Evolutionary conservation across 92 coral and sea anemone species (phyloP).

Genomic region (Porites lobata): DNA sequence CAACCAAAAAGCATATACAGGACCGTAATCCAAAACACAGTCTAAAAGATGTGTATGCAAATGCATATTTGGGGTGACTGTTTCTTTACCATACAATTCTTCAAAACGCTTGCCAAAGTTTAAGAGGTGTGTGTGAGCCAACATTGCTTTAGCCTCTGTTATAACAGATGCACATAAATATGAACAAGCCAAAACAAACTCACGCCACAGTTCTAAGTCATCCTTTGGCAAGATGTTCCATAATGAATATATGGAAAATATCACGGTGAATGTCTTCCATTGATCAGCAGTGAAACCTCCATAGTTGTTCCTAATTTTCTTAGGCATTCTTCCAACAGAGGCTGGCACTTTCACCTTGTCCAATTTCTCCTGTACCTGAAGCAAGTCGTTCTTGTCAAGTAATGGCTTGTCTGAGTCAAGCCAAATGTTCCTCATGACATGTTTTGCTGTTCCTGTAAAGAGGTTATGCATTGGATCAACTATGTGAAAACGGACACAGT

Average conservation of each 20-base stretch:
- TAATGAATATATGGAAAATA: constrained; percentile 62
- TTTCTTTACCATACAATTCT: constrained; percentile 65
- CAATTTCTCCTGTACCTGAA: constrained; percentile 62
- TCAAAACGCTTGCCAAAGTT: constrained; percentile 59
- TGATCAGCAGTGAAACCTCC: constrained; percentile 87
- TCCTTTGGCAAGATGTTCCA: constrained; percentile 47
- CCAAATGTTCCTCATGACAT: constrained; percentile 82
- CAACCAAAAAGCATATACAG: constrained; percentile 81
- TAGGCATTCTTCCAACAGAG: constrained; percentile 77
- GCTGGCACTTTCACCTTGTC: constrained; percentile 72
- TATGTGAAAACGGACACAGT: constrained; percentile 73
- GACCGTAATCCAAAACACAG: constrained; percentile 70
- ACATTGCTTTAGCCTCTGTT: constrained; percentile 55
- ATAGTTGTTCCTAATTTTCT: constrained; percentile 69
- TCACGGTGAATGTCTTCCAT: constrained; percentile 71
- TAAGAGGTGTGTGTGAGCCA: constrained; percentile 54
- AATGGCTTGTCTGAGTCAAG: constrained; percentile 45
- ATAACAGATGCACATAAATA: constrained; percentile 57
- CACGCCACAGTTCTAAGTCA: constrained; percentile 72
- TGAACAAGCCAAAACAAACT: constrained; percentile 77
- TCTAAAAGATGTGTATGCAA: constrained; percentile 73
- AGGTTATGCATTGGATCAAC: constrained; percentile 84
- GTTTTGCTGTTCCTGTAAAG: constrained; percentile 82
- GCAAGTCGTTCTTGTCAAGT: constrained; percentile 46
- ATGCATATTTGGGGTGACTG: constrained; percentile 81